Base-by-base conservation (phyloP, 2,113 vertebrate species). In the Coreoperca whiteheadi region DNA sequence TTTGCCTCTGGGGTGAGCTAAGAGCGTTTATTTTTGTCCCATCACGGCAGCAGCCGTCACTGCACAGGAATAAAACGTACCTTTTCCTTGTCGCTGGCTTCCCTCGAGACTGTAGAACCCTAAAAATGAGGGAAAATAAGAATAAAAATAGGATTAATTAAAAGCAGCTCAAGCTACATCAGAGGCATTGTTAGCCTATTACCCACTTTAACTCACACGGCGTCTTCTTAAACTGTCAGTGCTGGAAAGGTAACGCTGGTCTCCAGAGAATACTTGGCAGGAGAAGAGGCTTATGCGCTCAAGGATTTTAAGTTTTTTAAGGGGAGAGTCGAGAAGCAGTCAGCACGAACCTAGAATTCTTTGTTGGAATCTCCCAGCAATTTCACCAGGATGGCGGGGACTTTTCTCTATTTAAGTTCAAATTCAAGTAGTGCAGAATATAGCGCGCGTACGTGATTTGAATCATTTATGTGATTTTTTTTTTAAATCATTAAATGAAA, bases 51-150 rank as follows among this genome's bases (percentile, higher is more conserved):
- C 86, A 77, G 83, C 64, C 20, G 28, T 85, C 83, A 81, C 48
- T 7, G 25, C 34, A 51, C 43, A 37, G 73, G 79, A 74, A 75
- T 79, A 43, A 90, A 82, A 72, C 83, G 1, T 92, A 98, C 98
- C 97, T 99, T 99, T 88, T 99, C 98, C 86, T 99, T 99, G 89
- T 98, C 97, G 21, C 98, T 99, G 30, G 98, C 98, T 96, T 99
- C 98, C 93, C 98, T 96, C 41, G 97, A 96, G 69, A 99, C 97
- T 0, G 98, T 99, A 34, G 97, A 99, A 82, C 98, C 98, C 98
- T 99, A 84, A 39, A 79, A 73, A 86, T 4, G 11, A 72, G 23
- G 30, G 12, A 59, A 79, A 81, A 69, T 6, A 39, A 50, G 78
- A 77, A 54, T 63, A 82, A 76, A 89, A 84, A 83, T 86, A 85